Evolutionary conservation across 2,113 vertebrate species (phyloP), one percentile per base, ranked within the genome.

Genomic region (Microtus richardsoni): DNA sequence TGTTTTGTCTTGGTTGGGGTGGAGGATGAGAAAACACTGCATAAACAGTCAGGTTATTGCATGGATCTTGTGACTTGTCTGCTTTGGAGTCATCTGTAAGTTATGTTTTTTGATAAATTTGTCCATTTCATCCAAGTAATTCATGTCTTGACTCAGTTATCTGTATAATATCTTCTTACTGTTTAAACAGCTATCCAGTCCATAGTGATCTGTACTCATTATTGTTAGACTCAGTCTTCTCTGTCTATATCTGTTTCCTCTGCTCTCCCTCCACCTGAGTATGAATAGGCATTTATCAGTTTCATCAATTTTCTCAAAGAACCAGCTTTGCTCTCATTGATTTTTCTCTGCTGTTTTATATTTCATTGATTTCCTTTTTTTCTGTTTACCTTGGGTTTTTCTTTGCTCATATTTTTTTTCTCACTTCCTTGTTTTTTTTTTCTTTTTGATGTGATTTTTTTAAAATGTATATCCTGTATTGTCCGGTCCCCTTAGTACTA

Each of bases 261-360:
- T 84, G 19, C 13, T 44, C 14, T n/a, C 47, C 10, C 39, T 62
- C 26, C 1, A 22, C 33, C 30, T 4, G 41, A 21, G 16, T 19
- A 85, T 85, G 60, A 85, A 85, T 85, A 85, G 62, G 83, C 62
- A 85, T 85, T 85, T 85, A 85, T 85, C 62, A 68, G 83, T 85
- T 66, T 85, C 68, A 68, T 66, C 83, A 85, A 85, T 47, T 85
- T 47, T 49, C 41, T 68, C 19, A 85, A 85, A 68, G 62, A 85
- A 85, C 9, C 62, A 85, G 62, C 62, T 85, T 85, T 33, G 28
- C 83, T 68, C 12, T 36, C 62, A 85, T 85, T 66, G 83, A 85
- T 85, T 85, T 84, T 62, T 64, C 62, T 85, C 16, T 47, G 62
- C 10, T 85, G 83, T 47, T 66, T 85, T 85, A 68, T 85, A 68